Evolutionary conservation across 2,113 vertebrate species (phyloP).

Genomic region (Myodes glareolus): DNA sequence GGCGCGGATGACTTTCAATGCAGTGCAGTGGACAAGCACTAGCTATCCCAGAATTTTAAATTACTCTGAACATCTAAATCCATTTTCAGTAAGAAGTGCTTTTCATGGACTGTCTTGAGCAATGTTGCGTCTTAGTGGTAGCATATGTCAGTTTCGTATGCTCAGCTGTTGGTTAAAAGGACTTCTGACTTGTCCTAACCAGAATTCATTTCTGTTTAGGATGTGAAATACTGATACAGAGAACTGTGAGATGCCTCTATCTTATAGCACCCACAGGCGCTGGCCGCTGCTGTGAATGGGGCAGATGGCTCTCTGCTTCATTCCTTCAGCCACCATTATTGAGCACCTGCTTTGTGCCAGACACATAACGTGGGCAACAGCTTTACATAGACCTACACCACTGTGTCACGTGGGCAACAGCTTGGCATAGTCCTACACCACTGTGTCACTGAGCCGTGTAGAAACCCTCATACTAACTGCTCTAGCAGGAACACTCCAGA

Average conservation of each 20-base stretch:
- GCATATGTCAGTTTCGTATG: background rate
- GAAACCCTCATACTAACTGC: background rate
- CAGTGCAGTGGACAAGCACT: background rate
- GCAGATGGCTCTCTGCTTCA: background rate
- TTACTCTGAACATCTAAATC: background rate
- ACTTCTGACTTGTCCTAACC: background rate
- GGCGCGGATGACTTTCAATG: background rate
- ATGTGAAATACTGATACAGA: background rate
- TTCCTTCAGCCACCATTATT: background rate
- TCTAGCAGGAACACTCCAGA: background rate
- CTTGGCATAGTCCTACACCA: background rate
- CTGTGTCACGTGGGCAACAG: background rate
- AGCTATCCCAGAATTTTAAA: background rate
- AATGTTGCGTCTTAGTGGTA: background rate
- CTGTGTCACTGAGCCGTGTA: background rate
- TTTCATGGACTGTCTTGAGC: background rate
- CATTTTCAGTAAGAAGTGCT: background rate
- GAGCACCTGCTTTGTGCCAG: background rate
- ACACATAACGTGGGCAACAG: background rate
- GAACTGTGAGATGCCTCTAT: background rate
- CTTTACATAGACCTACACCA: background rate
- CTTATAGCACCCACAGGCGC: background rate
- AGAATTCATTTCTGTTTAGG: conserved; percentile 7
- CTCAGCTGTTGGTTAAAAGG: background rate
- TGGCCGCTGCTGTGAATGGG: background rate